Base-by-base conservation (phyloP, 1,140 invertebrate species). In the Aphidius gifuensis region DNA sequence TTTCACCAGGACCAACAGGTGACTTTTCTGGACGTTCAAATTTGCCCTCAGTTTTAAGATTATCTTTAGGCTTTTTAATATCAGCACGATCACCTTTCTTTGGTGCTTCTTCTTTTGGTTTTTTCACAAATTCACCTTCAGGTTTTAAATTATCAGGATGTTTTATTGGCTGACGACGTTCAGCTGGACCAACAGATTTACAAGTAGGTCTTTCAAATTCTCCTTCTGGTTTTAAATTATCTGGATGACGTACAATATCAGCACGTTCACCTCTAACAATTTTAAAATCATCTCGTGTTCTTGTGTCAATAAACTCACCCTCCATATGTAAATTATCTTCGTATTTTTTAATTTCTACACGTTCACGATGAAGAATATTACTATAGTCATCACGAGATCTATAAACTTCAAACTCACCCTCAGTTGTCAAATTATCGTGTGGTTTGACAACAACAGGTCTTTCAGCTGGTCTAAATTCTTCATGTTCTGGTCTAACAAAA, bases 171-270 rank as follows among this genome's bases (percentile, higher is more conserved):
- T 68, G 66, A 69, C 71, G 64, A 66, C 84, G 69, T 58, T 85
- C 85, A 5, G 76, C 85, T 9, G 85, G 85, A 1, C 68, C 70
- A 70, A 76, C 49, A 5, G 81, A 67, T 76, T 60, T 53, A 23
- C 69, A 69, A 71, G 58, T 56, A 68, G 7, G 3, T 76, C 74
- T 23, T 68, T 85, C 81, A 67, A 88, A 88, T 40, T 87, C 83
- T 32, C 88, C 87, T 76, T 89, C 86, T 40, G 86, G 83, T 74
- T 82, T 83, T 2, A 90, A 74, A 78, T 90, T 90, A 72, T 88
- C 87, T 64, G 82, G 80, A 64, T 85, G 83, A 61, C 81, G 85
- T 2, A 85, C 80, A 32, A 86, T 74, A 57, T 87, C 84, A 3
- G 85, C 83, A 64, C 87, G 76, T 72, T 90, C 85, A 1, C 84